phyloP scores from a whole-genome alignment of 2,888 invertebrate genomes.

The Rotaria sp. region DNA sequence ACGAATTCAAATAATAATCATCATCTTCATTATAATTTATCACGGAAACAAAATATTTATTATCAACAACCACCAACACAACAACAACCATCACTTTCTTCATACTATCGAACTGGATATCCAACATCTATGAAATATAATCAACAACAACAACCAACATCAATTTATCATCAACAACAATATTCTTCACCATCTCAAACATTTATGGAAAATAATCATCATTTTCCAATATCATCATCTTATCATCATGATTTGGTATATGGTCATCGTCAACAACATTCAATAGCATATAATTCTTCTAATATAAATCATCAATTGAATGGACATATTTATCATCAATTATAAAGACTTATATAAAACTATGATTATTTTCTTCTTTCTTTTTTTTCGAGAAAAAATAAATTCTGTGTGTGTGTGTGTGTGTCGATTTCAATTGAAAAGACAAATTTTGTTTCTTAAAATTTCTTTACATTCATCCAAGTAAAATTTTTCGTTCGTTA shows the following conservation, averaged over 20 bases:
- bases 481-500: too few relatives aligned
- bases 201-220: background rate
- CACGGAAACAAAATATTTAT: background rate
- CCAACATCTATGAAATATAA: background rate
- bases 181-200: background rate
- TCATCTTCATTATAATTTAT: background rate
- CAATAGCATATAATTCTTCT: background rate
- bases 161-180: constrained; percentile 3
- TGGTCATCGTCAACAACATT: background rate
- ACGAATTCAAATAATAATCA: background rate
- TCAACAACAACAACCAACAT: background rate
- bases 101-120: background rate
- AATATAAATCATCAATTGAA: background rate
- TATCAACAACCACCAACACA: background rate
- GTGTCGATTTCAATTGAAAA: background rate
- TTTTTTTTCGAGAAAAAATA: background rate
- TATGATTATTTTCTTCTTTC: background rate
- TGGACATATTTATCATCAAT: constrained; percentile 14
- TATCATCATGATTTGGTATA: background rate
- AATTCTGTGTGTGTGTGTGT: background rate
- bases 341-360: background rate
- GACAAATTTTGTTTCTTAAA: too few relatives aligned
- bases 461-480: too few relatives aligned
- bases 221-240: background rate
- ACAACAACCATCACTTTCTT: background rate